Percentiles rank a stretch among this genome's conserved stretches.
phyloP scores from a whole-genome alignment of 2,113 vertebrate genomes.

The Peromyscus californicus region DNA sequence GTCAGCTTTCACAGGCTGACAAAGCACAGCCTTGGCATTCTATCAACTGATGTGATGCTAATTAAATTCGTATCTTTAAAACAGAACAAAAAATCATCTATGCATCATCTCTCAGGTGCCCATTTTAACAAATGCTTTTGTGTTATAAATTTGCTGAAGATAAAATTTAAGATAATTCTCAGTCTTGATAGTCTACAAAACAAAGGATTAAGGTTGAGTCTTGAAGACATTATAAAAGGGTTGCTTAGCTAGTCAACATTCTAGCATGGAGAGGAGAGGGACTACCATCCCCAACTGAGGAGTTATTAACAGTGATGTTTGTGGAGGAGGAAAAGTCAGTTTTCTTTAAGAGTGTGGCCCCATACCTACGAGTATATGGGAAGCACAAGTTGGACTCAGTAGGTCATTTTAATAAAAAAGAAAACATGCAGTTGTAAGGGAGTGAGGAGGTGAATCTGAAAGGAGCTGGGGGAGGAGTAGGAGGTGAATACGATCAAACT shows the following conservation, averaged over 20 bases:
- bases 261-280: not conserved
- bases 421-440: not conserved
- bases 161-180: conserved; percentile 11
- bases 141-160: conserved; percentile 11
- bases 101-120: not conserved
- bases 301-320: not conserved
- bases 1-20: conserved; percentile 6
- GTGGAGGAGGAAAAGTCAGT: not conserved
- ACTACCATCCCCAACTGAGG: not conserved
- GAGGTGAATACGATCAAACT: not conserved
- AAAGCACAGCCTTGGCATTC: conserved; percentile 34
- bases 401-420: not conserved
- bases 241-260: not conserved
- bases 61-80: conserved; percentile 4
- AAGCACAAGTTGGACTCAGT: not conserved
- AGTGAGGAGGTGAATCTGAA: not conserved
- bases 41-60: not conserved
- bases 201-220: not conserved
- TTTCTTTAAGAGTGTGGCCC: not conserved
- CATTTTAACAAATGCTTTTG: not conserved
- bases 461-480: not conserved
- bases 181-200: not conserved
- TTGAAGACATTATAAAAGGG: not conserved
- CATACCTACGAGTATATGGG: not conserved
- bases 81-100: not conserved